Evolutionary conservation across 2,797 vertebrate genomes (phyloP).

Genomic region (Miichthys miiuy): DNA sequence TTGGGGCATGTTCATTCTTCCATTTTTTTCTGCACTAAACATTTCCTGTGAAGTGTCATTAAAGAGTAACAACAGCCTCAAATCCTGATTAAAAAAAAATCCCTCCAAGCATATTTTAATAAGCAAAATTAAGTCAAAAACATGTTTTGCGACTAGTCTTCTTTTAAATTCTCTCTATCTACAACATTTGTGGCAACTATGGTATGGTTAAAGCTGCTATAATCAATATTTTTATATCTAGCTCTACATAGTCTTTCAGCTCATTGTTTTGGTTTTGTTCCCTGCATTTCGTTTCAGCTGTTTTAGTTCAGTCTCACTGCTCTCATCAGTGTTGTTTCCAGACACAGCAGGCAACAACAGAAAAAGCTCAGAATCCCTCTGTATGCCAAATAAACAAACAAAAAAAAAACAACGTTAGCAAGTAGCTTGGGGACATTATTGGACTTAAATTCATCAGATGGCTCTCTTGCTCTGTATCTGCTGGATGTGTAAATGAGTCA

Average conservation of each 20-base stretch:
- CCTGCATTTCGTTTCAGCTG: background rate
- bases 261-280: conserved; percentile 22
- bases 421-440: background rate
- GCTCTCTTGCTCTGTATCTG: background rate
- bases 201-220: background rate
- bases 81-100: background rate
- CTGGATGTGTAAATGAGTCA: background rate
- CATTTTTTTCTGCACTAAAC: background rate
- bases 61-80: background rate
- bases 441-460: background rate
- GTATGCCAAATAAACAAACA: background rate
- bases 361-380: conserved; percentile 7
- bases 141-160: too few relatives aligned
- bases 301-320: conserved; percentile 18
- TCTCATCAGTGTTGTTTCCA: conserved; percentile 9
- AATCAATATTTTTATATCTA: background rate
- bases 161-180: background rate
- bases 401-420: background rate
- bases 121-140: background rate
- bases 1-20: background rate
- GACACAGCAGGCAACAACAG: conserved; percentile 3
- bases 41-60: background rate
- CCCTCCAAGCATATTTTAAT: background rate
- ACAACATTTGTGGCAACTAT: background rate
- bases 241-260: background rate